Conservation (phyloP, 2,888 invertebrate genomes). For the Beris morrisii region DNA sequence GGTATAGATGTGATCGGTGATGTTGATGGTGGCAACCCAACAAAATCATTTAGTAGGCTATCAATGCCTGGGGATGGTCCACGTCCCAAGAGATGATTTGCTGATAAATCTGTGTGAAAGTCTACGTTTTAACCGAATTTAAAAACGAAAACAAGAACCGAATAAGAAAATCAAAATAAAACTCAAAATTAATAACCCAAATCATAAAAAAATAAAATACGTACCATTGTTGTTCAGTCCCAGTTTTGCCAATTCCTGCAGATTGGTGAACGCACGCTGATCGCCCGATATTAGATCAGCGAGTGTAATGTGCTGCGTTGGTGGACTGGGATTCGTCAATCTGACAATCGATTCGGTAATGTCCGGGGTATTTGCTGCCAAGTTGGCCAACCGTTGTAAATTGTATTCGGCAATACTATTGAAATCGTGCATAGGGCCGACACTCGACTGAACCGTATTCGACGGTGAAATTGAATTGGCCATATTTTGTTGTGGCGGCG, state of each 20-base stretch:
- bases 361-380: conserved; percentile 69
- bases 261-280: conserved; percentile 81
- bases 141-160: conserved; percentile 30
- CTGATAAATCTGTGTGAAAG: conserved; percentile 57
- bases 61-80: conserved; percentile 65
- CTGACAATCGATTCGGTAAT: conserved; percentile 51
- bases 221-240: conserved; percentile 70
- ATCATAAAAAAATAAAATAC: conserved; percentile 41
- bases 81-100: conserved; percentile 51
- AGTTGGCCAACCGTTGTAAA: conserved; percentile 78
- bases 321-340: conserved; percentile 60
- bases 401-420: conserved; percentile 83
- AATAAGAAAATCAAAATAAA: neutral
- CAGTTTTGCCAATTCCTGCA: conserved; percentile 86
- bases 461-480: conserved; percentile 44
- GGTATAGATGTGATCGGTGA: conserved; percentile 61
- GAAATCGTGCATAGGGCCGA: conserved; percentile 54
- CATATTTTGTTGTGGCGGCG: conserved; percentile 53
- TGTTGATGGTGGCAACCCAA: conserved; percentile 63
- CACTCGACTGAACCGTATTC: conserved; percentile 38
- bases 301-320: conserved; percentile 69
- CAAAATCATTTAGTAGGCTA: conserved; percentile 63
- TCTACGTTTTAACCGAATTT: conserved; percentile 45
- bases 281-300: conserved; percentile 75
- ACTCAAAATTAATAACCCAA: neutral